A percentile compares a stretch with the other conserved stretches of the same genome.
Conservation (phyloP, 2,888 invertebrate genomes). For the Polydrusus pterygomalis region DNA sequence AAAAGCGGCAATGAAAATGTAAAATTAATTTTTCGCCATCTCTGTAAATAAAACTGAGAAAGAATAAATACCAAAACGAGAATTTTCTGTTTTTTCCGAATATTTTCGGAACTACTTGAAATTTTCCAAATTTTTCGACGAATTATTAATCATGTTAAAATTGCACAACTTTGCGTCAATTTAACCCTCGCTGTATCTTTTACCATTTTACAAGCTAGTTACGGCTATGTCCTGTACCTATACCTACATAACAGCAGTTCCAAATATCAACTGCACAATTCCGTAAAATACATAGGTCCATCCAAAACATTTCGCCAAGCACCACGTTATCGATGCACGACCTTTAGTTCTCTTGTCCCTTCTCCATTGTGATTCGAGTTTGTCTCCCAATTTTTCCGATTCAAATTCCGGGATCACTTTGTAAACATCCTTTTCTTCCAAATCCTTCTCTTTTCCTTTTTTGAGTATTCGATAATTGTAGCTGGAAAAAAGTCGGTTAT, state of each 20-base stretch:
- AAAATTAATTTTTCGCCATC: no score
- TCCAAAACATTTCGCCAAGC: conserved; percentile 45
- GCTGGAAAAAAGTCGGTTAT: conserved; percentile 20
- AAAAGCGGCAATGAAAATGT: no score
- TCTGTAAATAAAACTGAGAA: no score
- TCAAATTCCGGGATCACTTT: conserved; percentile 43
- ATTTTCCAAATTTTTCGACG: no score
- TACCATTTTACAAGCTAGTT: no score
- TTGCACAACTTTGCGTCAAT: no score
- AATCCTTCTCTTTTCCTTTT: conserved; percentile 36
- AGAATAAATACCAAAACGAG: no score
- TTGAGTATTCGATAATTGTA: conserved; percentile 43
- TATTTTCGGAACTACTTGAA: no score
- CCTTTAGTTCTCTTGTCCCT: conserved; percentile 19
- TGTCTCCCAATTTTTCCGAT: conserved; percentile 43
- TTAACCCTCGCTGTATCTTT: no score
- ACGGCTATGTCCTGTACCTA: no score
- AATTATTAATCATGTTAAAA: no score
- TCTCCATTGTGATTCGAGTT: conserved; percentile 45
- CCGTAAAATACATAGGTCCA: conserved; percentile 43
- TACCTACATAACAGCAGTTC: conserved; percentile 42
- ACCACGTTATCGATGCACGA: conserved; percentile 32
- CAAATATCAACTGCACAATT: conserved; percentile 31
- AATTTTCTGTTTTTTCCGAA: no score
- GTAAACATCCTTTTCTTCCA: conserved; percentile 50